Evolutionary conservation across 2,797 vertebrate species (phyloP).

Genomic region (Graptemys geographica): DNA sequence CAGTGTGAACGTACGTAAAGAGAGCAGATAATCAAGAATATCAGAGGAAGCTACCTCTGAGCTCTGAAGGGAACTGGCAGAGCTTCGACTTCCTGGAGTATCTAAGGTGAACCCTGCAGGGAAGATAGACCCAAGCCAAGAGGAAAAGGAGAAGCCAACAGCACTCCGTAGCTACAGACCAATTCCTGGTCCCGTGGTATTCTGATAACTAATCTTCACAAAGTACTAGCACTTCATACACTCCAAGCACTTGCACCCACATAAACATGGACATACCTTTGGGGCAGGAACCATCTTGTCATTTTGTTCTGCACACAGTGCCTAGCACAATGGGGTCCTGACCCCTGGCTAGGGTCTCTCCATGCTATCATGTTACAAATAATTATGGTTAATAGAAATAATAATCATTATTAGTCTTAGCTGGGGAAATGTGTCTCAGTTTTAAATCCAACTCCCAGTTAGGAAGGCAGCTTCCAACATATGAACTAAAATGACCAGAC

Average conservation of each 20-base stretch:
- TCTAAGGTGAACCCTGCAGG: background rate
- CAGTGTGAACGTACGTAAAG: background rate
- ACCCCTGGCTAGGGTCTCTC: background rate
- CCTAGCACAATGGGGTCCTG: background rate
- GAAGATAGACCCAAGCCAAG: background rate
- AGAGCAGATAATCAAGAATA: background rate
- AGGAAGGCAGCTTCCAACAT: background rate
- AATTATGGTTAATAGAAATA: background rate
- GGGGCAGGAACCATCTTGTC: background rate
- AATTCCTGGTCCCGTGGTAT: background rate
- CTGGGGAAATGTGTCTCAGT: background rate
- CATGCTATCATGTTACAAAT: background rate
- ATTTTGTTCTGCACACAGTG: background rate
- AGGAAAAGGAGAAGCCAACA: background rate
- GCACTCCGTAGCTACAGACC: background rate
- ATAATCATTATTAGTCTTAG: background rate
- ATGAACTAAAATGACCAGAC: background rate
- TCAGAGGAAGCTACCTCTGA: background rate
- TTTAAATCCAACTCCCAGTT: slow-evolving; percentile 1
- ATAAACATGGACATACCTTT: background rate
- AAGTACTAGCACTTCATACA: background rate
- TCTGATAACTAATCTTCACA: background rate
- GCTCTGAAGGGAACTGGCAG: background rate
- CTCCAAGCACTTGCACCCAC: background rate
- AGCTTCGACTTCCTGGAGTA: rapidly evolving